phyloP scores from a whole-genome alignment of 2,888 invertebrate genomes.

The Scaptodrosophila latifasciaeformis region DNA sequence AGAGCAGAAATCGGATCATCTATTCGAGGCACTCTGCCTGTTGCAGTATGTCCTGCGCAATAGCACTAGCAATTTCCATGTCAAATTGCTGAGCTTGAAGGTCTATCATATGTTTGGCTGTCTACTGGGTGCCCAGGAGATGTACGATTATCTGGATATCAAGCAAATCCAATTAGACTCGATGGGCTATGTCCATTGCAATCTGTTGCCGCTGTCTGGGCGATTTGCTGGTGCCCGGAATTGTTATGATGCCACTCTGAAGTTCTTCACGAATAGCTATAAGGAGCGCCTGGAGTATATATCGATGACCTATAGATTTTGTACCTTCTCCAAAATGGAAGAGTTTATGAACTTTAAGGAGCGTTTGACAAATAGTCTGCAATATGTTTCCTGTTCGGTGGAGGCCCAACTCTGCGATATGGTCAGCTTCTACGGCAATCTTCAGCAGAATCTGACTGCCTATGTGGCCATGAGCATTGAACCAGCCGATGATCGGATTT shows the following conservation, averaged over 20 bases:
- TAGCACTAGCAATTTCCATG: conserved; percentile 92
- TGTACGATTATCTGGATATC: conserved; percentile 87
- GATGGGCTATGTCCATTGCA: conserved; percentile 88
- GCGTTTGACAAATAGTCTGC: conserved; percentile 87
- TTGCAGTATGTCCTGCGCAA: conserved; percentile 84
- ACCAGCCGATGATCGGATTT: conserved; percentile 78
- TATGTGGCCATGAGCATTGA: conserved; percentile 79
- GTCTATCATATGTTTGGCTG: conserved; percentile 87
- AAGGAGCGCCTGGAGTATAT: conserved; percentile 95
- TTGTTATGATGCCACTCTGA: conserved; percentile 84
- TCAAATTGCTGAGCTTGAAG: conserved; percentile 88
- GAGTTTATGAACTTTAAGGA: conserved; percentile 91
- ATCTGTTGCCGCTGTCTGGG: conserved; percentile 83
- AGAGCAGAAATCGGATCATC: conserved; percentile 77
- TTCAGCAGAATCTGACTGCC: conserved; percentile 75
- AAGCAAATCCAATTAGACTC: conserved; percentile 96
- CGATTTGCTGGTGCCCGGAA: conserved; percentile 82
- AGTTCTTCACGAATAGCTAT: conserved; percentile 91
- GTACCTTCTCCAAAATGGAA: conserved; percentile 93
- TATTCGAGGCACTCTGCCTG: conserved; percentile 81
- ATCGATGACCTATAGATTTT: conserved; percentile 94
- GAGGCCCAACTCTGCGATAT: conserved; percentile 84
- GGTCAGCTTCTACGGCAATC: conserved; percentile 74
- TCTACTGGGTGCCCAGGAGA: conserved; percentile 82
- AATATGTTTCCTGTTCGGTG: conserved; percentile 81